Evolutionary conservation across 2,888 invertebrate species (phyloP).

Genomic region (Eretmocerus hayati): DNA sequence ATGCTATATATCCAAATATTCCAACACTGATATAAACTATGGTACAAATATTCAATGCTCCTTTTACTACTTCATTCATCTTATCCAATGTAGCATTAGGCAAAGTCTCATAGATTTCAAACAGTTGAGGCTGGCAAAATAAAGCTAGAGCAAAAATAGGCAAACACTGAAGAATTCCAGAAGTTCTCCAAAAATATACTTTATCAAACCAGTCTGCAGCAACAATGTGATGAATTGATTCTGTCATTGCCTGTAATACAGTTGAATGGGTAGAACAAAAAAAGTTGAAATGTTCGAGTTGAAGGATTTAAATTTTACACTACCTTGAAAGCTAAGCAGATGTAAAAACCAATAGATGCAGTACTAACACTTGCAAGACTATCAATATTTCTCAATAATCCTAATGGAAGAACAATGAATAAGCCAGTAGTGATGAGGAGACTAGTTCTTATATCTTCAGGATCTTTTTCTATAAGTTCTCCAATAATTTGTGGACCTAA

Average conservation of each 20-base stretch:
- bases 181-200: conserved; percentile 73
- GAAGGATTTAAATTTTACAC: not conserved
- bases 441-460: conserved; percentile 60
- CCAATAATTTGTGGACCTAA: conserved; percentile 86
- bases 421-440: conserved; percentile 66
- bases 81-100: conserved; percentile 81
- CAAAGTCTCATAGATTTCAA: conserved; percentile 87
- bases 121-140: conserved; percentile 94
- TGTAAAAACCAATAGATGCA: conserved; percentile 86
- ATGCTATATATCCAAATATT: conserved; percentile 88
- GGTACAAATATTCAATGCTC: conserved; percentile 88
- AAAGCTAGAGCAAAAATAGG: conserved; percentile 96
- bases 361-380: conserved; percentile 81
- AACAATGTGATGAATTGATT: conserved; percentile 69
- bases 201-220: conserved; percentile 66
- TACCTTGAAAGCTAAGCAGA: conserved; percentile 81
- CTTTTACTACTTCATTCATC: conserved; percentile 80
- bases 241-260: conserved; percentile 61
- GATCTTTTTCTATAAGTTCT: conserved; percentile 66
- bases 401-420: conserved; percentile 83
- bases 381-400: conserved; percentile 81
- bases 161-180: conserved; percentile 82
- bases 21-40: conserved; percentile 86
- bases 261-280: conserved; percentile 1
- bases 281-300: too few relatives aligned